Base-by-base conservation (phyloP, 92 coral and sea anemone species). In the Umimayanthus kanabou region DNA sequence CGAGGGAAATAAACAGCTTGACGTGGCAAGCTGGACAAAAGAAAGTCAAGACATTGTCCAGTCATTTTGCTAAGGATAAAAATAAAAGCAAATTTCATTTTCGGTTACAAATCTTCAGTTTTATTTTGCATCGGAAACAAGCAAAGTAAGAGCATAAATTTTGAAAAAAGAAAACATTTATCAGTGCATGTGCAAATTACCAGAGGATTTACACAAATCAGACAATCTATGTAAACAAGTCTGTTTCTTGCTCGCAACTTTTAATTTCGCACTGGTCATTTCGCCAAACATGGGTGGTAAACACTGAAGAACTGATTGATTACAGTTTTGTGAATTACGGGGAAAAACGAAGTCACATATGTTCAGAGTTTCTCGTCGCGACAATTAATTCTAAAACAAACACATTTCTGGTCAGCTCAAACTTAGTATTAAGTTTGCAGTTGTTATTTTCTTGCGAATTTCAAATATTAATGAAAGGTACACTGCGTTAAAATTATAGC, bases 391-490 rank as follows among this genome's bases (percentile, higher is more conserved):
- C 39, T 23, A 65, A 82, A 82, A 67, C 61, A 82, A 66, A 81
- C 73, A 39, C 23, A 29, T 39, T 20, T 43, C 64, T 83, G 78
- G 26, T 42, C 49, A 13, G 23, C 55, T 43, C 42, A 26, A 58
- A 70, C 39, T 69, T 67, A 28, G 69, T 26, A 82, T 69, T 82
- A 40, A 29, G 43, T 83, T 70, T 69, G 77, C 28, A 67, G 53
- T 61, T 55, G 64, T 45, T 76, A 15, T 73, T 73, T 80, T 47
- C 64, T 47, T 47, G 57, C 65, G 42, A 66, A 66, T 65, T 66
- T 82, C 61, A 82, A 83, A 83, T 83, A 69, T 69, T 29, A 83
- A 83, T 83, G 23, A 47, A 83, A 50, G 13, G 87, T 83, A 20
- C 77, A 67, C 78, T 83, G 78, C 1, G 77, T 67, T 83, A 69